Conservation (phyloP, 2,113 vertebrate genomes). For the Pedetes capensis region DNA sequence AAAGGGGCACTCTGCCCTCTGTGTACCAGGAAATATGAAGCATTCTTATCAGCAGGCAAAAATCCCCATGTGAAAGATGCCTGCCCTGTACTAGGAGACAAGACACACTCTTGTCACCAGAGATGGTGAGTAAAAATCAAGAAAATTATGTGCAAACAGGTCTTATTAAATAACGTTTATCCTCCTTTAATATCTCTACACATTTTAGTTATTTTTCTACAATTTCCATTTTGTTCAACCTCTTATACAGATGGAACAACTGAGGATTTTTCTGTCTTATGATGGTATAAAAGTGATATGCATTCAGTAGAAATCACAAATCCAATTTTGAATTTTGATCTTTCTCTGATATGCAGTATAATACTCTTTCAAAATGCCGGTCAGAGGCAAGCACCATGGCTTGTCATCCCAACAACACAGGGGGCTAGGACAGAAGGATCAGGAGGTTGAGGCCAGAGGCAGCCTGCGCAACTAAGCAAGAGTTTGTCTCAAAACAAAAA, state of each 20-base stretch:
- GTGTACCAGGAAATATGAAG: background rate
- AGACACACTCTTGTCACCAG: background rate
- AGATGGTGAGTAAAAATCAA: background rate
- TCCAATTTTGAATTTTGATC: background rate
- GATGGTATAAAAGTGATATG: background rate
- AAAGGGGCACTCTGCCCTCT: background rate
- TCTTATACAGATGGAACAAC: background rate
- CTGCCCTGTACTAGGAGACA: background rate
- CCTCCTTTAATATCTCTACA: background rate
- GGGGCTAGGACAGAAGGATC: no score
- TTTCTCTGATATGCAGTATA: background rate
- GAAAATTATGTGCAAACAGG: background rate
- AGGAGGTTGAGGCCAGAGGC: no score
- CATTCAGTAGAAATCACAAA: background rate
- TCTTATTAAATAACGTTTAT: background rate
- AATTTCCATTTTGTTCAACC: background rate
- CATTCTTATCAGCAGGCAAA: background rate
- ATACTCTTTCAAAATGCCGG: background rate
- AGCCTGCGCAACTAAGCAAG: no score
- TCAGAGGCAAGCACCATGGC: no score
- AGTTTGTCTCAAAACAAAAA: no score
- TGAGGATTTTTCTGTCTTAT: background rate
- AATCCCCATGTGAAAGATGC: background rate
- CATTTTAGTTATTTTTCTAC: background rate
- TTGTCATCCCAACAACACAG: no score